phyloP scores from a whole-genome alignment of 2,888 invertebrate species.

The Aphodius granarius region DNA sequence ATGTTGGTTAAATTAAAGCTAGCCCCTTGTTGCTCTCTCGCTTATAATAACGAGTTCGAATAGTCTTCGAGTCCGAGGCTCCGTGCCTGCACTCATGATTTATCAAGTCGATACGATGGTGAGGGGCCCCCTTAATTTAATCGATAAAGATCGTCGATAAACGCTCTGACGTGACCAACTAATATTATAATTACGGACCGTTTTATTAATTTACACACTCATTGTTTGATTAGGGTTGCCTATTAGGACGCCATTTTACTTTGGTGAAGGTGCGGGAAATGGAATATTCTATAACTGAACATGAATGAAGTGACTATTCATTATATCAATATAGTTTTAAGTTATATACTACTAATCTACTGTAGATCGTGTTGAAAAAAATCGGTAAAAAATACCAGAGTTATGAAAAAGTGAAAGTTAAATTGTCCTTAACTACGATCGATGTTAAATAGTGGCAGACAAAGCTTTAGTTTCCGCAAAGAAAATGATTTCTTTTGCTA shows the following conservation, averaged over 20 bases:
- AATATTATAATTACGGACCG: conserved; percentile 25
- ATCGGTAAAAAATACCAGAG: too few relatives aligned
- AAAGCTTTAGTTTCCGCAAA: too few relatives aligned
- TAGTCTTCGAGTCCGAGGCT: not conserved
- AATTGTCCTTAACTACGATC: too few relatives aligned
- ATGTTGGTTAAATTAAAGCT: conserved; percentile 41
- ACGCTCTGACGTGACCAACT: conserved; percentile 18
- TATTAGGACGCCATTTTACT: not conserved
- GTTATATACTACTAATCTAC: too few relatives aligned
- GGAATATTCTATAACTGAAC: not conserved
- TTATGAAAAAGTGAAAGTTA: too few relatives aligned
- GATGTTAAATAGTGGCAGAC: too few relatives aligned
- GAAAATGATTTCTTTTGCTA: too few relatives aligned
- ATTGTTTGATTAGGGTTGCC: not conserved
- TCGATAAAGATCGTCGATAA: conserved; percentile 24
- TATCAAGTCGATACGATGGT: not conserved
- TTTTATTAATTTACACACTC: conserved; percentile 23
- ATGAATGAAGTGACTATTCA: not conserved
- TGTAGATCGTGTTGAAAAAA: too few relatives aligned
- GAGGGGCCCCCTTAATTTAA: conserved; percentile 18
- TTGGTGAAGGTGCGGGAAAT: not conserved
- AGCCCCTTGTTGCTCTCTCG: conserved; percentile 21
- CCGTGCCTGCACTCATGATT: not conserved
- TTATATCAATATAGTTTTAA: too few relatives aligned
- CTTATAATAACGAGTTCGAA: not conserved